Evolutionary conservation across 64 coral and sea anemone species (phyloP).

Genomic region (Astreopora myriophthalma): DNA sequence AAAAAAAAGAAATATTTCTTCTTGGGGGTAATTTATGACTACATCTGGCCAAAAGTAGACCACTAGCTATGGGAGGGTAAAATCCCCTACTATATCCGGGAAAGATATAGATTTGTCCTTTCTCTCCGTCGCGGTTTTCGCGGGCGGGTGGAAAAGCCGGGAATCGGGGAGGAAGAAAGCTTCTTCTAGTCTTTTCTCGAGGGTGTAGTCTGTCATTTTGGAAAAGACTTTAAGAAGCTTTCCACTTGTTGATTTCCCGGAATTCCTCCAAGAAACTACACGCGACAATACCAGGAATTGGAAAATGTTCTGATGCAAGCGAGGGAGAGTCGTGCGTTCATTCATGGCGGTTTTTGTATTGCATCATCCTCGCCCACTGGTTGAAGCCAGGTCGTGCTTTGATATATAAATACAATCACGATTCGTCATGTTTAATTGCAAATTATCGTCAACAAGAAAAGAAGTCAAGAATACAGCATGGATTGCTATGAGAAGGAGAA

Average conservation of each 20-base stretch:
- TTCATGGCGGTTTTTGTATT: slow-evolving; percentile 14
- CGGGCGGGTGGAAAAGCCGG: slow-evolving; percentile 7
- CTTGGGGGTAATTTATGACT: too few species aligned
- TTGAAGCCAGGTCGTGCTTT: background rate
- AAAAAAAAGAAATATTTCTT: too few species aligned
- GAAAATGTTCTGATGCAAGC: background rate
- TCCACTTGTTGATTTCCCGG: background rate
- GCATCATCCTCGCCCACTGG: slow-evolving; percentile 16
- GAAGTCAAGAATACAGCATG: background rate
- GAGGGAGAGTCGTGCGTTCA: background rate
- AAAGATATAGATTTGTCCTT: background rate
- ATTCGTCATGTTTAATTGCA: slow-evolving; percentile 37
- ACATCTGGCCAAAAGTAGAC: too few species aligned
- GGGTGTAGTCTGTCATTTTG: background rate
- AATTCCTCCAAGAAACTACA: background rate
- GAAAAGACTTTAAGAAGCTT: slow-evolving; percentile 54
- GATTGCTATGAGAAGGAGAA: background rate
- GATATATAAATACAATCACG: slow-evolving; percentile 14
- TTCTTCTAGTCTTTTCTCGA: slow-evolving; percentile 42
- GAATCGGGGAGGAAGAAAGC: slow-evolving; percentile 26
- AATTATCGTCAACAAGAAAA: background rate
- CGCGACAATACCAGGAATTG: background rate
- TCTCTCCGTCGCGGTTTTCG: background rate
- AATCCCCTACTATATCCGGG: background rate
- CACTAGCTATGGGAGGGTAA: background rate